These are phyloP conservation scores for Cryptophagus acutangulus DNA, from an alignment of 2,888 invertebrate species.

Conservation along the genomic window DNA sequence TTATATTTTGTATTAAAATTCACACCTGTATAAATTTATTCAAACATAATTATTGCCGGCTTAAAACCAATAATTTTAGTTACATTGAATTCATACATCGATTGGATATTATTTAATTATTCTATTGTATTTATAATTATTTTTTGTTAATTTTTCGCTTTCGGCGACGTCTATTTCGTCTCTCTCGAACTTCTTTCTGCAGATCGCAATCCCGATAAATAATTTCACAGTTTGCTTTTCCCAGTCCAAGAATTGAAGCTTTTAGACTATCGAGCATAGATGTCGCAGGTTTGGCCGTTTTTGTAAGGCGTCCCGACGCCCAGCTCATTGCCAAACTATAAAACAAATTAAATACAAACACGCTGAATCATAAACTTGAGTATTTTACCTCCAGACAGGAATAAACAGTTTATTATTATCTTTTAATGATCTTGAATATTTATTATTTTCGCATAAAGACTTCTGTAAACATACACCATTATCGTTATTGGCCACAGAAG, in stretches of 20 bases:
- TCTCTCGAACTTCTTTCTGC: slow-evolving; percentile 40
- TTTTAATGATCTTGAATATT: slow-evolving; percentile 53
- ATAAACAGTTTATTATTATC: slow-evolving; percentile 63
- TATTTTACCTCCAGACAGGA: slow-evolving; percentile 67
- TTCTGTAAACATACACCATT: slow-evolving; percentile 58
- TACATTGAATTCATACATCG: no score
- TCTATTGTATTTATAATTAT: no score
- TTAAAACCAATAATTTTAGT: no score
- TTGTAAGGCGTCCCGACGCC: slow-evolving; percentile 56
- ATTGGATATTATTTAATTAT: no score
- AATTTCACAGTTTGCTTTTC: slow-evolving; percentile 60
- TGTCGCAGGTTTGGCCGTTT: slow-evolving; percentile 44
- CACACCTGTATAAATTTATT: no score
- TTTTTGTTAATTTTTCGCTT: slow-evolving; percentile 7
- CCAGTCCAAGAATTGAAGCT: slow-evolving; percentile 64
- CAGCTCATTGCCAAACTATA: slow-evolving; percentile 73
- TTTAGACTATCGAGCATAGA: slow-evolving; percentile 58
- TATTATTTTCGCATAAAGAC: slow-evolving; percentile 64
- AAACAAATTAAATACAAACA: slow-evolving; percentile 19
- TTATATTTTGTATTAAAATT: no score
- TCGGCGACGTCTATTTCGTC: slow-evolving; percentile 39
- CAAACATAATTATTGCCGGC: no score
- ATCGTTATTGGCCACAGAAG: slow-evolving; percentile 51
- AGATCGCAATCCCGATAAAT: slow-evolving; percentile 58
- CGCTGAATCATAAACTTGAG: not conserved